phyloP scores from a whole-genome alignment of 2,797 vertebrate genomes.

The Urophycis tenuis region DNA sequence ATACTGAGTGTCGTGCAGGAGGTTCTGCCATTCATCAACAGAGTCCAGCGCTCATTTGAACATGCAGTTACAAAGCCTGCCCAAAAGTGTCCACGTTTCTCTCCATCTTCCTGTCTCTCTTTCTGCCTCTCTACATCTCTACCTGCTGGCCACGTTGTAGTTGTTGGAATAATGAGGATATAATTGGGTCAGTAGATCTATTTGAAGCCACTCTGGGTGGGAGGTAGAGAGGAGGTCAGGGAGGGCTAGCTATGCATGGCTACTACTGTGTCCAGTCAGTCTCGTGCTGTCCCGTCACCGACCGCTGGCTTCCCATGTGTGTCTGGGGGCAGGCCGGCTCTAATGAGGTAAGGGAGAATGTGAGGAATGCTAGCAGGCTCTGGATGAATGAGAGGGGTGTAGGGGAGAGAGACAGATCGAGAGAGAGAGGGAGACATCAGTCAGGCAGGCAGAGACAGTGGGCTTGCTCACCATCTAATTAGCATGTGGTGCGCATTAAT shows the following conservation, averaged over 20 bases:
- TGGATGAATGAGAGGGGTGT: constrained; percentile 63
- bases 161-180: constrained; percentile 47
- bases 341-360: constrained; percentile 76
- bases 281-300: constrained; percentile 40
- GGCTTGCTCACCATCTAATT: constrained; percentile 61
- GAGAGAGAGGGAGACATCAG: constrained; percentile 40
- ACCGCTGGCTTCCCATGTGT: constrained; percentile 44
- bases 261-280: constrained; percentile 28
- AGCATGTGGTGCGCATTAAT: constrained; percentile 56
- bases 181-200: constrained; percentile 44
- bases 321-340: constrained; percentile 54
- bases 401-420: constrained; percentile 34
- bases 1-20: constrained; percentile 51
- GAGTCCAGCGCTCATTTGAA: constrained; percentile 42
- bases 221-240: constrained; percentile 15
- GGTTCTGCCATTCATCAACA: constrained; percentile 35
- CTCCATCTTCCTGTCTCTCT: constrained; percentile 18
- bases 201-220: constrained; percentile 25
- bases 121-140: constrained; percentile 3
- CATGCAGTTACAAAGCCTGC: constrained; percentile 34
- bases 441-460: constrained; percentile 36
- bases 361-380: constrained; percentile 68
- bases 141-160: constrained; percentile 26
- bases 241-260: background rate
- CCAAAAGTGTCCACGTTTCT: constrained; percentile 25